Conservation (phyloP, 2,888 invertebrate genomes). For the Megastigmus dorsalis region DNA sequence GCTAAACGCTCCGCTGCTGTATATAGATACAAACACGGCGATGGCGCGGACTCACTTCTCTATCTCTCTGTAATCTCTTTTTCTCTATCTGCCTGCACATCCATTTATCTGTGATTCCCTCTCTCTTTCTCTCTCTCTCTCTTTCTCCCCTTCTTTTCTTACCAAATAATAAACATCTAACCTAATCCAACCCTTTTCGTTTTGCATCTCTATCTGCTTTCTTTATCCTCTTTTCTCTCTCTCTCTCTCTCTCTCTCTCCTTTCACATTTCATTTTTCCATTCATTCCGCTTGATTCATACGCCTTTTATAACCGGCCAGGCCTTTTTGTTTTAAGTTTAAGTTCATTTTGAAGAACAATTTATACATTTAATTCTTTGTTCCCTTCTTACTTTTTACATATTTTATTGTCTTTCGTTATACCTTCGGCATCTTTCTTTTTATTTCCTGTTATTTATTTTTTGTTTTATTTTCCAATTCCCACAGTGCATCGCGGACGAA, state of each 20-base stretch:
- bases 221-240: no score
- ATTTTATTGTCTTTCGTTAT: not conserved
- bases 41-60: not conserved
- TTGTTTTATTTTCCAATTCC: not conserved
- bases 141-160: not conserved
- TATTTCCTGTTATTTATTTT: not conserved
- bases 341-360: no score
- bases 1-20: constrained; percentile 10
- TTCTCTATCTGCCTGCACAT: not conserved
- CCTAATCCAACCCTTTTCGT: constrained; percentile 2
- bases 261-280: not conserved
- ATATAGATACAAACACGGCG: constrained; percentile 1
- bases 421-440: not conserved
- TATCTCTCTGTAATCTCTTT: constrained; percentile 15
- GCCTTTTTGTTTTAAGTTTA: no score
- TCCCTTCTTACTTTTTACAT: constrained; percentile 1
- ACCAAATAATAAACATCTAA: constrained; percentile 29
- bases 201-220: not conserved
- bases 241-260: no score
- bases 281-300: constrained; percentile 1
- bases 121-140: not conserved
- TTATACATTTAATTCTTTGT: no score
- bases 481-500: no score
- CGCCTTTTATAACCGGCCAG: not conserved
- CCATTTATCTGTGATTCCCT: not conserved